phyloP scores from a whole-genome alignment of 2,797 vertebrate species.

The Urosaurus nigricauda region DNA sequence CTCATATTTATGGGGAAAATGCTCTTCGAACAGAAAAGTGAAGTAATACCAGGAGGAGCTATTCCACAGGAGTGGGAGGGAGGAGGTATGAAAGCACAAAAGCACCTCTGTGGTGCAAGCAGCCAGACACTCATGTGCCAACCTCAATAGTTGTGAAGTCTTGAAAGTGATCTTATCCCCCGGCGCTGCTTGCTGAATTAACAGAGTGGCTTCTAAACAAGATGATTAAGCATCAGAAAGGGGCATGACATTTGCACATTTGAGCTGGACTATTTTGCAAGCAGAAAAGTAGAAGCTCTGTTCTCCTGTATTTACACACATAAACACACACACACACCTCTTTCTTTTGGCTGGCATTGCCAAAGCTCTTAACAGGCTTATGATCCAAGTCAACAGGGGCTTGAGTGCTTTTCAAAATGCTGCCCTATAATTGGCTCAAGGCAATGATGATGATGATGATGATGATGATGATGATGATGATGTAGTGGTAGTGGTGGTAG shows the following conservation, averaged over 20 bases:
- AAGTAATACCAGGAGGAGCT: conserved; percentile 77
- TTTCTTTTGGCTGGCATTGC: conserved; percentile 58
- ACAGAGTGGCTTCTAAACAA: conserved; percentile 52
- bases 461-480: not conserved
- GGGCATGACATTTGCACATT: conserved; percentile 46
- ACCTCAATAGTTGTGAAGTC: conserved; percentile 57
- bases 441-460: not conserved
- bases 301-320: not conserved
- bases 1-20: conserved; percentile 81
- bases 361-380: conserved; percentile 26
- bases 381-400: conserved; percentile 32
- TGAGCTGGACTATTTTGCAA: conserved; percentile 50
- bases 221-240: conserved; percentile 30
- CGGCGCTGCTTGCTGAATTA: conserved; percentile 57
- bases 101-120: conserved; percentile 73
- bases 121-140: conserved; percentile 60
- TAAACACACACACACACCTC: not conserved
- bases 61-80: conserved; percentile 53
- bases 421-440: conserved; percentile 37
- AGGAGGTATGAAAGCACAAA: conserved; percentile 70
- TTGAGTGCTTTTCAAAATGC: conserved; percentile 40
- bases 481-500: too few relatives aligned
- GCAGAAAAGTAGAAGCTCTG: conserved; percentile 57
- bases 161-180: conserved; percentile 64
- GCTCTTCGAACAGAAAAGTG: conserved; percentile 75